Percentiles rank a stretch among this genome's conserved stretches.
Conservation (phyloP, 2,797 vertebrate genomes). For the Philypnodon macrostomus region DNA sequence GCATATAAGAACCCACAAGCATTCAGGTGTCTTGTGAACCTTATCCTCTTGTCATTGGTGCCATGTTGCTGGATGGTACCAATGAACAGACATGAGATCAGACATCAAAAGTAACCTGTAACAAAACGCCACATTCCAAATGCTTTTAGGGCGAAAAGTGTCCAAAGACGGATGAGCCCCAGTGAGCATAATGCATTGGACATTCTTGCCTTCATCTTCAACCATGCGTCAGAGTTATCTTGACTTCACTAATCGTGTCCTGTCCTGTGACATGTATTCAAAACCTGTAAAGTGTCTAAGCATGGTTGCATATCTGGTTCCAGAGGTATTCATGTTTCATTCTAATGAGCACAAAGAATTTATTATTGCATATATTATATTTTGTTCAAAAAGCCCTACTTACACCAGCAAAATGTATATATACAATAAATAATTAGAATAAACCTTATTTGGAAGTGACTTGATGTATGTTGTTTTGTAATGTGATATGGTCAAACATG, state of each 20-base stretch:
- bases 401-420: no score
- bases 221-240: conserved; percentile 46
- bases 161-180: conserved; percentile 40
- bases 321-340: conserved; percentile 41
- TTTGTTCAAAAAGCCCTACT: no score
- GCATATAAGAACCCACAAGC: conserved; percentile 11
- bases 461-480: no score
- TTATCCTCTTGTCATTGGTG: conserved; percentile 13
- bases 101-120: conserved; percentile 44
- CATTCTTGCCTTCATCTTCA: conserved; percentile 49
- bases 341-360: conserved; percentile 34
- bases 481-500: no score
- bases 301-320: conserved; percentile 20
- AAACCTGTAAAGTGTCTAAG: conserved; percentile 30
- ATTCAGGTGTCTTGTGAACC: no score
- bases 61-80: conserved; percentile 19
- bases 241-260: conserved; percentile 30
- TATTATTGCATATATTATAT: no score
- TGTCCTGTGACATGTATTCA: conserved; percentile 23
- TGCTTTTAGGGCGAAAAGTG: conserved; percentile 23
- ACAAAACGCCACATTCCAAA: conserved; percentile 32
- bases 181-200: conserved; percentile 34
- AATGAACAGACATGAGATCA: conserved; percentile 22
- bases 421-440: no score
- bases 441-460: no score